A percentile compares a stretch with the other conserved stretches of the same genome.
Evolutionary conservation across 2,888 invertebrate species (phyloP).

Genomic region (Galerucella calmariensis): DNA sequence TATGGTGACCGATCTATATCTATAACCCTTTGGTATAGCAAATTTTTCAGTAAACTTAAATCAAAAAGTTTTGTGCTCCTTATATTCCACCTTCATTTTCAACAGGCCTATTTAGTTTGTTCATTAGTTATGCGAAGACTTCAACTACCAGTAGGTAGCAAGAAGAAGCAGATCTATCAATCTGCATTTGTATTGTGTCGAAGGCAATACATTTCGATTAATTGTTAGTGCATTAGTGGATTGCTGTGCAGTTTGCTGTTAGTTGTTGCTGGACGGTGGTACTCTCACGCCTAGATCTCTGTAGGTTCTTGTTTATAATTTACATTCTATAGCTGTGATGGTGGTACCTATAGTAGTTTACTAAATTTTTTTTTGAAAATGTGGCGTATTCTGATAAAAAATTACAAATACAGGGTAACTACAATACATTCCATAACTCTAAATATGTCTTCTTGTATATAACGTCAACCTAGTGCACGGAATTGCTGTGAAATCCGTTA

Average conservation of each 20-base stretch:
- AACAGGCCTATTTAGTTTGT: conserved; percentile 1
- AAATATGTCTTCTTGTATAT: too few relatives aligned
- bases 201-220: conserved; percentile 50
- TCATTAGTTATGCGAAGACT: conserved; percentile 2
- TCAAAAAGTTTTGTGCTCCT: too few relatives aligned
- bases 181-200: conserved; percentile 44
- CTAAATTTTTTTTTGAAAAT: not conserved
- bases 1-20: too few relatives aligned
- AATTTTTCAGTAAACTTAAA: too few relatives aligned
- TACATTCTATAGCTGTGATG: conserved; percentile 45
- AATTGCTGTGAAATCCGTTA: too few relatives aligned
- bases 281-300: conserved; percentile 38
- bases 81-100: not conserved
- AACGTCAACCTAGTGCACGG: too few relatives aligned
- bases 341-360: not conserved
- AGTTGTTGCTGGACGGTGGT: conserved; percentile 24
- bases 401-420: too few relatives aligned
- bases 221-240: conserved; percentile 40
- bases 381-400: too few relatives aligned
- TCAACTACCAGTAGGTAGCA: conserved; percentile 22
- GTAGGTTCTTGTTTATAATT: conserved; percentile 42
- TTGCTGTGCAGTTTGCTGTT: conserved; percentile 43
- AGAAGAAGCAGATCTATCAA: conserved; percentile 40
- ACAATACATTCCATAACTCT: too few relatives aligned
- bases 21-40: too few relatives aligned